These are phyloP conservation scores for Mormyrus lacerda DNA, from an alignment of 2,113 vertebrate genomes.

Conservation along the genomic window DNA sequence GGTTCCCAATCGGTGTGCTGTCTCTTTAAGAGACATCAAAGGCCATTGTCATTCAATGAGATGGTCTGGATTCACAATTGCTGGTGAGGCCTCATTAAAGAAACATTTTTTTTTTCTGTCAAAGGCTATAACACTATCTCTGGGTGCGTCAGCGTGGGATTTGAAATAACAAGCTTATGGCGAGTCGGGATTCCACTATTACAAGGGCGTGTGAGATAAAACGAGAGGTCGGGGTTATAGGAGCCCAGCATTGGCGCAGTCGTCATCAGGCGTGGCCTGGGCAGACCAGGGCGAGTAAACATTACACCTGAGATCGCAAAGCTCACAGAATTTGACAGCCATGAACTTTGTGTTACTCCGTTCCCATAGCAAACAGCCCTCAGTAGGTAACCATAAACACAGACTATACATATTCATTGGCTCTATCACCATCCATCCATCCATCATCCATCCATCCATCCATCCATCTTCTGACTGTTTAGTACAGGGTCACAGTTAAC, in stretches of 20 bases:
- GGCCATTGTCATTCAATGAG: not conserved
- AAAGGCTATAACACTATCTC: not conserved
- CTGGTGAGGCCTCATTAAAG: not conserved
- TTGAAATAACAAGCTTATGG: not conserved
- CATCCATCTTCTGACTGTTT: not conserved
- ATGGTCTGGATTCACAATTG: not conserved
- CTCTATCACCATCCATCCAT: not conserved
- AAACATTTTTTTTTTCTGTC: constrained; percentile 3
- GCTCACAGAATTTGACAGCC: not conserved
- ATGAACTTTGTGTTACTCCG: not conserved
- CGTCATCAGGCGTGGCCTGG: not conserved
- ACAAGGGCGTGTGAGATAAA: not conserved
- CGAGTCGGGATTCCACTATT: not conserved
- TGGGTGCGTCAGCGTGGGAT: not conserved
- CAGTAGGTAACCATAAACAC: not conserved
- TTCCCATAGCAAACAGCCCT: not conserved
- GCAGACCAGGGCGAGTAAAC: not conserved
- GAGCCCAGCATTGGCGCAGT: not conserved
- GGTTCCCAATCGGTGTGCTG: not conserved
- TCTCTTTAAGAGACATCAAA: constrained; percentile 3
- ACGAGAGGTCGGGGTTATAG: not conserved
- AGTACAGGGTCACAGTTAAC: not conserved
- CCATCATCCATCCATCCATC: too few species aligned
- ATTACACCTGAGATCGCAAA: not conserved
- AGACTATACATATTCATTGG: not conserved